Base-by-base conservation (phyloP, 2,113 vertebrate species). In the Manacus vitellinus region DNA sequence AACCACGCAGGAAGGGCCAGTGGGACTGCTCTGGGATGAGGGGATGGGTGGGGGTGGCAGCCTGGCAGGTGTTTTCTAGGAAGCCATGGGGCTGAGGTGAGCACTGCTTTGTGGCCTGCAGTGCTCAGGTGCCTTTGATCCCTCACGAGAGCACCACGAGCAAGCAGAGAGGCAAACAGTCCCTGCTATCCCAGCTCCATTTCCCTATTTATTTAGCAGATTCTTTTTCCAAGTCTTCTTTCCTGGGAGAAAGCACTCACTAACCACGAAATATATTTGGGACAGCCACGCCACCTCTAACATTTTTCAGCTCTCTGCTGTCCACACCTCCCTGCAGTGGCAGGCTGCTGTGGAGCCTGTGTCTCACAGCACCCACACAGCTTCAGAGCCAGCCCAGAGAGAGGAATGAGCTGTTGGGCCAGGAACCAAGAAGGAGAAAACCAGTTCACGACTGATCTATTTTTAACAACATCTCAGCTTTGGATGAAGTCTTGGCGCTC, bases 401-500 rank as follows among this genome's bases (percentile, higher is more conserved):
- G 63, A 95, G 81, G 92, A 96, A 97, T 93, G 95, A 96, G 89
- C 62, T 92, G 58, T 54, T 1, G 9, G 87, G 94, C 89, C 83
- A 92, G 66, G 63, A 95, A 86, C 39, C 83, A 80, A 89, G 70
- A 81, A 94, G 73, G 56, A 95, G 91, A 93, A 97, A 94, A 93
- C 56, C 91, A 82, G 55, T 39, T 90, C 92, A 73, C 0, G 0
- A 80, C 85, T 58, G 77, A 85, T 93, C 92, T 96, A 97, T 97
- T 95, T 97, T 94, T 97, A 96, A 95, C 94, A 92, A 68, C 90
- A 88, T 93, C 79, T 67, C 54, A 83, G 95, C 71, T 88, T 71
- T 71, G 95, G 88, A 90, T 78, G 91, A 78, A 94, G 56, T 14
- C 52, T 72, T 88, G 68, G 91, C 71, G 6, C 46, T 92, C 63